Evolutionary conservation across 2,888 invertebrate genomes (phyloP).

Genomic region (Euproctis similis): DNA sequence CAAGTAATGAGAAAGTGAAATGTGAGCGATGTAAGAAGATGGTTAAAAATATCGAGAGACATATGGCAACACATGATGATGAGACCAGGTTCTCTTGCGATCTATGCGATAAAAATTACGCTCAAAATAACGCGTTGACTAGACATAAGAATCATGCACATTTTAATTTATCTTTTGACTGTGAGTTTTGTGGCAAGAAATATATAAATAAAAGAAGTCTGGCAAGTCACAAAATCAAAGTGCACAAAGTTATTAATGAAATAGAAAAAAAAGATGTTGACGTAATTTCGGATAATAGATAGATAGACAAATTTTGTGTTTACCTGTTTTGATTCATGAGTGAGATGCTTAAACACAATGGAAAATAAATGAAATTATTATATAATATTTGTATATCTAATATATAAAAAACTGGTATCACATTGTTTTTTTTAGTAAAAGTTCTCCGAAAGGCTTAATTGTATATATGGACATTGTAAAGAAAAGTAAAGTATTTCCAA

Average conservation of each 20-base stretch:
- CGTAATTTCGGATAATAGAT: no score
- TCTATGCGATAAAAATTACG: constrained; percentile 8
- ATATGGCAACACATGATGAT: constrained; percentile 5
- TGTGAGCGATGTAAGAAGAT: constrained; percentile 14
- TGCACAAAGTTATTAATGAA: constrained; percentile 16
- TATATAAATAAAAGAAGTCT: constrained; percentile 8
- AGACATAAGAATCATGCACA: constrained; percentile 14
- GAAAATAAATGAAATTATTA: no score
- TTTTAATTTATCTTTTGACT: constrained; percentile 6
- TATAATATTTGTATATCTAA: no score
- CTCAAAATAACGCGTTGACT: constrained; percentile 6
- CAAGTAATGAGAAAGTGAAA: constrained; percentile 5
- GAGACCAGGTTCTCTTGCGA: constrained; percentile 8
- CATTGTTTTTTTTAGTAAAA: no score
- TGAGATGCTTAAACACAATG: no score
- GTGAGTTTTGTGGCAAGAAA: constrained; percentile 13
- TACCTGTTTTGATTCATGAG: no score
- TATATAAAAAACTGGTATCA: no score
- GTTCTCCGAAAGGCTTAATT: no score
- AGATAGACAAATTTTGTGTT: no score
- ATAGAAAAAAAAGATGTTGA: no score
- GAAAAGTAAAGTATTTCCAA: no score
- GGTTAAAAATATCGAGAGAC: constrained; percentile 7
- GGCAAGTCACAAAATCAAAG: constrained; percentile 8
- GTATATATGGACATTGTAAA: no score